phyloP scores from a whole-genome alignment of 2,888 invertebrate genomes.

The Pterobdella sp. region DNA sequence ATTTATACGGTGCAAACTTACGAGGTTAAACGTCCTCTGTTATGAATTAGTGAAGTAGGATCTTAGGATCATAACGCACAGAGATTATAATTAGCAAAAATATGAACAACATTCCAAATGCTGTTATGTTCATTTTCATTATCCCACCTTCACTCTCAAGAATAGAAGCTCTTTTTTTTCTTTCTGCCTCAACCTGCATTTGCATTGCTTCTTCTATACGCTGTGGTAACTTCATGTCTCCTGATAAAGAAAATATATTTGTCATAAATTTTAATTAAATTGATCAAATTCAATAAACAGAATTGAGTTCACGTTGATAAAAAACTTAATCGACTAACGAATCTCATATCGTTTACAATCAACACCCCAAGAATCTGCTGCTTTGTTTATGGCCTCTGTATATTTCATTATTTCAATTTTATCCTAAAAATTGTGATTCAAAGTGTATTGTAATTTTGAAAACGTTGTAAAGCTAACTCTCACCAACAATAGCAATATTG shows the following conservation, averaged over 20 bases:
- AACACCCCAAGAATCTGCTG: constrained; percentile 96
- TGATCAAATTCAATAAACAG: no score
- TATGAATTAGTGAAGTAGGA: no score
- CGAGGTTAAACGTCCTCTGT: no score
- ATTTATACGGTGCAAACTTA: no score
- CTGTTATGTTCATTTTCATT: no score
- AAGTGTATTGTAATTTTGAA: no score
- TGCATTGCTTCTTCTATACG: constrained; percentile 98
- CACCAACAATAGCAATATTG: constrained; percentile 78
- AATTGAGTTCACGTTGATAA: no score
- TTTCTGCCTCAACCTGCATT: constrained; percentile 98
- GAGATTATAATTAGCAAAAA: no score
- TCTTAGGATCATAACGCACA: no score
- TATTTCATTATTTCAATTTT: constrained; percentile 24
- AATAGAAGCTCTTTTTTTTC: constrained; percentile 89
- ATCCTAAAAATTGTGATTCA: no score
- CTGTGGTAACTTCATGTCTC: constrained; percentile 77
- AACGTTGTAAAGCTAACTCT: no score
- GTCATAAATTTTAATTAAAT: not conserved
- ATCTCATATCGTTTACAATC: constrained; percentile 90
- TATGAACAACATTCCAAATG: no score
- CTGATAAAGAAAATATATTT: constrained; percentile 52
- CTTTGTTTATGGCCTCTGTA: constrained; percentile 84
- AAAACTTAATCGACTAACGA: constrained; percentile 55
- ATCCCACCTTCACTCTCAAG: constrained; percentile 90